Conservation (phyloP, 2,797 vertebrate genomes). For the Tinamus major region DNA sequence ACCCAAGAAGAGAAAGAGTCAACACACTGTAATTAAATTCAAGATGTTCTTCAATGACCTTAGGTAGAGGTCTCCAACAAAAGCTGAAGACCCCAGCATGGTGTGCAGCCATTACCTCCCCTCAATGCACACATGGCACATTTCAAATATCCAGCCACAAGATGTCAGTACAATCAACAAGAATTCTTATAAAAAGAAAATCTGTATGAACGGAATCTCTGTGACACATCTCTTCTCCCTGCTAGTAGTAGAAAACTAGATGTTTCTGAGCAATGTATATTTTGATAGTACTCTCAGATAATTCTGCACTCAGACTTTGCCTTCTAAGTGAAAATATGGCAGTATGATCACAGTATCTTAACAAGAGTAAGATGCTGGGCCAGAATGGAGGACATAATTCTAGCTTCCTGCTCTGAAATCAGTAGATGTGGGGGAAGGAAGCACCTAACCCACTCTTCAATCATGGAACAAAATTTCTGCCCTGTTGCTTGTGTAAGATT, state of each 20-base stretch:
- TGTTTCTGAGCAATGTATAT: neutral
- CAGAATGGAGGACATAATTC: neutral
- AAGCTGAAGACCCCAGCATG: slow-evolving; percentile 21
- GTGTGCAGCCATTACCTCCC: neutral
- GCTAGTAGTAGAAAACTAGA: neutral
- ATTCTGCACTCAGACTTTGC: neutral
- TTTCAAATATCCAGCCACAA: slow-evolving; percentile 62
- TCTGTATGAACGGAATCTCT: neutral
- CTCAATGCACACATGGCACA: neutral
- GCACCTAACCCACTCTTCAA: neutral
- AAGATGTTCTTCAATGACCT: neutral
- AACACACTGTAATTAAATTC: neutral
- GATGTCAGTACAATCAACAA: slow-evolving; percentile 71
- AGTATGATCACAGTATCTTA: neutral
- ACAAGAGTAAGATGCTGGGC: neutral
- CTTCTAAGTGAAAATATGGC: neutral
- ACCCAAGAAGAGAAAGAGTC: neutral
- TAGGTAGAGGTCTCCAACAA: neutral
- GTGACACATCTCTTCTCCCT: neutral
- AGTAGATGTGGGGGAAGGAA: neutral
- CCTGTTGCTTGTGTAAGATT: neutral
- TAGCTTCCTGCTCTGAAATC: neutral
- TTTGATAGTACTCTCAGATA: neutral
- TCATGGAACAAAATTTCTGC: neutral
- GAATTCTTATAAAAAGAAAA: neutral